These are phyloP conservation scores for Drosophila jambulina DNA, from an alignment of 1,140 invertebrate genomes.

Conservation along the genomic window DNA sequence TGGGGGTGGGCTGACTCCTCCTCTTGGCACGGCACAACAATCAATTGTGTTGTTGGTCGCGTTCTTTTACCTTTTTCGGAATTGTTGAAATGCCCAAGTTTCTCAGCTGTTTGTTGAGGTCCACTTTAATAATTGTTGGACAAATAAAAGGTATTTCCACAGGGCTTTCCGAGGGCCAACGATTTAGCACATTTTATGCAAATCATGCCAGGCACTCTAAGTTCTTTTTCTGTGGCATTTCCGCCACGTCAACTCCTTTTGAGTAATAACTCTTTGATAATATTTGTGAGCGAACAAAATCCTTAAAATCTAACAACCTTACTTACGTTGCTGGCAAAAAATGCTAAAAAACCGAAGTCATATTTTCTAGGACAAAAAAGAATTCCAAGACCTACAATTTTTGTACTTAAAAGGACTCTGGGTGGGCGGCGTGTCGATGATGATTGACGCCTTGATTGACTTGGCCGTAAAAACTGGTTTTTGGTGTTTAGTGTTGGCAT, in stretches of 20 bases:
- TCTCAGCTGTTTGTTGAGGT: constrained; percentile 23
- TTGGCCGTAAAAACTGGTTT: constrained; percentile 30
- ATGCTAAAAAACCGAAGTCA: background rate
- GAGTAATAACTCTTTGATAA: constrained; percentile 50
- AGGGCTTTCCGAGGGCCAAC: constrained; percentile 12
- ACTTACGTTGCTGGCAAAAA: background rate
- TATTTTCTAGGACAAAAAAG: background rate
- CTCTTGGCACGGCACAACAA: constrained; percentile 62
- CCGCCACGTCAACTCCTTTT: constrained; percentile 54
- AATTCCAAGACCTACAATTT: background rate
- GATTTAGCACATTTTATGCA: constrained; percentile 66
- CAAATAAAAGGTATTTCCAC: constrained; percentile 36
- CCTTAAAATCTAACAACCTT: background rate
- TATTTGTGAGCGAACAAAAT: constrained; percentile 14
- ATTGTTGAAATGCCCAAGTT: constrained; percentile 70
- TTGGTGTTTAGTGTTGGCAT: constrained; percentile 56
- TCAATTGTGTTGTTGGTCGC: constrained; percentile 60
- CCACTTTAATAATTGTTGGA: constrained; percentile 54
- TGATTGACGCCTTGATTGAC: constrained; percentile 48
- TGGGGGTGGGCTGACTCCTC: constrained; percentile 19
- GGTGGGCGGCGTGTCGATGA: constrained; percentile 25
- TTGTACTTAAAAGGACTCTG: background rate
- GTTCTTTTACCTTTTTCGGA: constrained; percentile 31
- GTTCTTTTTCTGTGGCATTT: constrained; percentile 56
- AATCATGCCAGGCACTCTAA: constrained; percentile 52